A percentile compares a stretch with the other conserved stretches of the same genome.
phyloP scores from a whole-genome alignment of 2,888 invertebrate species.

The Loripinus fragilis region DNA sequence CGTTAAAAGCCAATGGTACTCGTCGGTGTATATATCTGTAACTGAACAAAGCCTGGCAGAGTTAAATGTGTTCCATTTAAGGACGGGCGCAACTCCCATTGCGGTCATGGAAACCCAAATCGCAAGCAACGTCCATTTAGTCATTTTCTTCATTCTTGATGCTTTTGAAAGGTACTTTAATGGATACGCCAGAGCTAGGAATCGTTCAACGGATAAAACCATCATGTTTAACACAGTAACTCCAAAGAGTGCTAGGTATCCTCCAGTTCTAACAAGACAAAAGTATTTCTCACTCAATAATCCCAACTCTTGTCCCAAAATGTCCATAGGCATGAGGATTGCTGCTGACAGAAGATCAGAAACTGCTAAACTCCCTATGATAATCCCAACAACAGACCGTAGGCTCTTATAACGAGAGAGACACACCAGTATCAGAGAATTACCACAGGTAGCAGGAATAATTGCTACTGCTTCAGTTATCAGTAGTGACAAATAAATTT shows the following conservation, averaged over 20 bases:
- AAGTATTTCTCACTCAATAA: background rate
- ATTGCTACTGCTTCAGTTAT: background rate
- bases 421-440: background rate
- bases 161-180: constrained; percentile 34
- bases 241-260: background rate
- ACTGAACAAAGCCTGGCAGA: background rate
- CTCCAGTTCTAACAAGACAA: constrained; percentile 1
- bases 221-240: background rate
- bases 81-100: background rate
- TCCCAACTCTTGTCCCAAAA: background rate
- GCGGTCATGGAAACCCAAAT: background rate
- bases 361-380: constrained; percentile 8
- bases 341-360: background rate
- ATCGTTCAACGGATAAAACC: background rate
- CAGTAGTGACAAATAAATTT: too few relatives aligned
- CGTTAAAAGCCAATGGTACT: background rate
- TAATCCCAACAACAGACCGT: background rate
- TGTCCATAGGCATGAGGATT: background rate
- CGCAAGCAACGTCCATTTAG: background rate
- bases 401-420: background rate
- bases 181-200: constrained; percentile 23
- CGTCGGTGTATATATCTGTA: background rate
- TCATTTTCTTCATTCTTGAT: background rate
- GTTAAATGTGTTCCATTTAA: background rate
- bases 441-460: background rate